These are phyloP conservation scores for Benthosema pterotum DNA, from an alignment of 2,797 vertebrate genomes.

Conservation along the genomic window DNA sequence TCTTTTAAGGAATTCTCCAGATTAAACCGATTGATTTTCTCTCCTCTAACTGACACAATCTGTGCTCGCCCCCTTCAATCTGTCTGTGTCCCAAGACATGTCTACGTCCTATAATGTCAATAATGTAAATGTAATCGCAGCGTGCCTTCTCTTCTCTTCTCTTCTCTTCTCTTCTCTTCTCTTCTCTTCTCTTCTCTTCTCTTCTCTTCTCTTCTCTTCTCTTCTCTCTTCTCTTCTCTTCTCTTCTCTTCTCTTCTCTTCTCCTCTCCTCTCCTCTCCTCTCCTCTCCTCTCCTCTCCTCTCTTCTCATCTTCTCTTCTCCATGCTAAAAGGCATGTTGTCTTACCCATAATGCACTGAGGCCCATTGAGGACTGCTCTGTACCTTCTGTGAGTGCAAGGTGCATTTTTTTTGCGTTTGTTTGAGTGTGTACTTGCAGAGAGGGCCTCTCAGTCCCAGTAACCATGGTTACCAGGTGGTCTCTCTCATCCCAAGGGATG, in stretches of 20 bases:
- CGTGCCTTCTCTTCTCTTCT: slow-evolving; percentile 21
- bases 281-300: not conserved
- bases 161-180: slow-evolving; percentile 1
- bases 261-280: too few relatives aligned
- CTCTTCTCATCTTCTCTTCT: slow-evolving; percentile 13
- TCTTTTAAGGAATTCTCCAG: slow-evolving; percentile 42
- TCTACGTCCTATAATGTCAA: slow-evolving; percentile 59
- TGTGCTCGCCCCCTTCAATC: slow-evolving; percentile 33
- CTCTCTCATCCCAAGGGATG: slow-evolving; percentile 58
- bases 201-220: slow-evolving; percentile 13
- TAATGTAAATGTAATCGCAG: slow-evolving; percentile 75
- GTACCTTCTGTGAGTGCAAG: slow-evolving; percentile 14
- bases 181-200: slow-evolving; percentile 16
- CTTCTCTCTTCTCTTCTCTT: slow-evolving; percentile 13
- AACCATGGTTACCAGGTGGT: slow-evolving; percentile 73
- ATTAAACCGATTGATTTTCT: slow-evolving; percentile 66
- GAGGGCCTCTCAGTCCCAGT: slow-evolving; percentile 53
- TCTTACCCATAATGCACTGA: too few relatives aligned
- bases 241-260: slow-evolving; percentile 16
- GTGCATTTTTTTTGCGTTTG: slow-evolving; percentile 19
- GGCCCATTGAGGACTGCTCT: slow-evolving; percentile 20
- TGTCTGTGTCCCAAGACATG: slow-evolving; percentile 50
- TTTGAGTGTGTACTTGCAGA: slow-evolving; percentile 9
- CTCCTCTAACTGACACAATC: slow-evolving; percentile 38
- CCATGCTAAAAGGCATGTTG: slow-evolving; percentile 15